Conservation (phyloP, 1,140 invertebrate species). For the Pogonus chalceus region DNA sequence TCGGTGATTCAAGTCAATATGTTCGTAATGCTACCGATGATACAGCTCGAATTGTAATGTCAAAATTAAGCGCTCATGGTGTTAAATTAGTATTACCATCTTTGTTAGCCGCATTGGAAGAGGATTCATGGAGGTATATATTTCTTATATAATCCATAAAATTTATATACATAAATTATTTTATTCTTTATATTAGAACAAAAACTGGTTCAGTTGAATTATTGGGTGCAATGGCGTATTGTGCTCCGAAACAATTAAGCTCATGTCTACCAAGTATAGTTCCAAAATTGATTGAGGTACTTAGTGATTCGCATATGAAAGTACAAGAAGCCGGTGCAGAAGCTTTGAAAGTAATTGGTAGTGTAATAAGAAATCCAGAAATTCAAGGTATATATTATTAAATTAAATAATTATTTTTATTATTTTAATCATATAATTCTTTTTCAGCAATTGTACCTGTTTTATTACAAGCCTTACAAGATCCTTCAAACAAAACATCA, state of each 20-base stretch:
- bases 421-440: constrained; percentile 13
- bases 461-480: constrained; percentile 85
- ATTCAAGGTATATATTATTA: constrained; percentile 63
- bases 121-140: constrained; percentile 84
- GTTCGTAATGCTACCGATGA: constrained; percentile 88
- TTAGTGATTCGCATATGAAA: constrained; percentile 95
- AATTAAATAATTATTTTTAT: too few species aligned
- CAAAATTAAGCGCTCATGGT: constrained; percentile 89
- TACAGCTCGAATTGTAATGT: constrained; percentile 93
- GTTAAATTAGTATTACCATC: constrained; percentile 92
- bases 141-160: background rate
- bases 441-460: constrained; percentile 76
- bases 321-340: constrained; percentile 95
- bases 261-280: constrained; percentile 96
- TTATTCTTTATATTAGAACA: too few species aligned
- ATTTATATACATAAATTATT: background rate
- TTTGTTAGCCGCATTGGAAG: constrained; percentile 84
- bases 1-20: constrained; percentile 89
- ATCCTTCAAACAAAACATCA: constrained; percentile 93
- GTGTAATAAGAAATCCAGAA: constrained; percentile 97
- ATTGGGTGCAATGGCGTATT: constrained; percentile 94
- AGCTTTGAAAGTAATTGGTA: constrained; percentile 92
- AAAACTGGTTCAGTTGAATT: constrained; percentile 79
- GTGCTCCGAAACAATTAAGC: constrained; percentile 96
- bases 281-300: constrained; percentile 93